Percentiles rank a stretch among this genome's conserved stretches.
Evolutionary conservation across 2,113 vertebrate genomes (phyloP).

Genomic region (Brachyhypopomus gauderio): DNA sequence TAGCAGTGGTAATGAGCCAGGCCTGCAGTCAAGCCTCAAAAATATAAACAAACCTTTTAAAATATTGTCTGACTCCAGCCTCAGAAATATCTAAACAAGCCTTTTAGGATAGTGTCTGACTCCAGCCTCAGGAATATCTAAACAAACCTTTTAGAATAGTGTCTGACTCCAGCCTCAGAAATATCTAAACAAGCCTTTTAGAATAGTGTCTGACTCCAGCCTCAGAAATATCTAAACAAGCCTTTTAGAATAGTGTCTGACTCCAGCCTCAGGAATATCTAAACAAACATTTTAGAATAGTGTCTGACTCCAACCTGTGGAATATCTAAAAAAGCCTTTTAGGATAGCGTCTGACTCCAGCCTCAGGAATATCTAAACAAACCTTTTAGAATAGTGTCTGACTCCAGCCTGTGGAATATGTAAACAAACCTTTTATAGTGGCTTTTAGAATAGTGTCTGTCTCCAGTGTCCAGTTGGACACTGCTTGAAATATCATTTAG

Average conservation of each 20-base stretch:
- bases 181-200: background rate
- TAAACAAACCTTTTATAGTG: background rate
- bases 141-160: background rate
- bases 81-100: background rate
- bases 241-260: no score
- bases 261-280: background rate
- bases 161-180: no score
- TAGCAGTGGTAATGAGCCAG: constrained; percentile 38
- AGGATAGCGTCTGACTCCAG: background rate
- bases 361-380: background rate
- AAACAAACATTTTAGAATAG: background rate
- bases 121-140: background rate
- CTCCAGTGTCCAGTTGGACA: background rate
- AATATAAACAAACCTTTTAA: background rate
- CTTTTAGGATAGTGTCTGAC: no score
- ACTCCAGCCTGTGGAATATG: background rate
- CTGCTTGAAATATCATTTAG: background rate
- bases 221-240: background rate
- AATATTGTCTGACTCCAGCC: background rate
- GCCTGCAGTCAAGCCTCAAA: background rate
- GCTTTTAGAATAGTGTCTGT: background rate
- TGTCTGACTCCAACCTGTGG: background rate
- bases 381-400: no score
- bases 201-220: background rate
- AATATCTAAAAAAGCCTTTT: background rate